These are phyloP conservation scores for Antennarius striatus DNA, from an alignment of 2,113 vertebrate genomes.

Conservation along the genomic window DNA sequence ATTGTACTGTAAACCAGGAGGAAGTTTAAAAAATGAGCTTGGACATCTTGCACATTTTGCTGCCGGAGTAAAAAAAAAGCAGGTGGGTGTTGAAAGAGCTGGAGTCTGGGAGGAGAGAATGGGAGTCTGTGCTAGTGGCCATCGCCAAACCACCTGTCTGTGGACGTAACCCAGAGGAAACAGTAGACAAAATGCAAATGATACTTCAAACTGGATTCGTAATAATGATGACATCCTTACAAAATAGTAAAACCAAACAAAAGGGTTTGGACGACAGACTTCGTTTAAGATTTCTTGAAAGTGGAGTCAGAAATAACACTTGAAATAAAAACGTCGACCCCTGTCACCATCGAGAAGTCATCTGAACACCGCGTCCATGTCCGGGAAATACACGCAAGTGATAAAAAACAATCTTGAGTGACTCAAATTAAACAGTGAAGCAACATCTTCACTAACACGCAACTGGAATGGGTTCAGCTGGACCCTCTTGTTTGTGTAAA, in stretches of 20 bases:
- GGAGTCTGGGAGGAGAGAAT: slow-evolving; percentile 30
- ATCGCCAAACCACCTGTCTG: slow-evolving; percentile 38
- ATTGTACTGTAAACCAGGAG: background rate
- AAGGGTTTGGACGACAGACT: background rate
- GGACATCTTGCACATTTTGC: slow-evolving; percentile 32
- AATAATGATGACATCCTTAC: slow-evolving; percentile 23
- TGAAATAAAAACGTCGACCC: background rate
- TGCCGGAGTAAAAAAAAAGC: slow-evolving; percentile 21
- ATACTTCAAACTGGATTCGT: background rate
- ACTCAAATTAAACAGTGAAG: slow-evolving; percentile 29
- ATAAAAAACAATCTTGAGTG: slow-evolving; percentile 24
- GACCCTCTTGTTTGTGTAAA: slow-evolving; percentile 44
- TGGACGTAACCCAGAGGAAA: slow-evolving; percentile 22
- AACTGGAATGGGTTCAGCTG: background rate
- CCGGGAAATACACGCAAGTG: background rate
- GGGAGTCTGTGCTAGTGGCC: slow-evolving; percentile 44
- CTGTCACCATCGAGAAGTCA: background rate
- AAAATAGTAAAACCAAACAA: background rate
- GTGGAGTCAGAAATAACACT: background rate
- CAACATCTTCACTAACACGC: slow-evolving; percentile 20
- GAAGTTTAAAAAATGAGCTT: slow-evolving; percentile 8
- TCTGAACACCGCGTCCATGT: slow-evolving; percentile 7
- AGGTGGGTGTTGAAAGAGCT: slow-evolving; percentile 40
- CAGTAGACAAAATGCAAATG: slow-evolving; percentile 17
- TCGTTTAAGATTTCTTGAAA: background rate